Conservation (phyloP, 2,113 vertebrate species). For the Phylloscopus trochiloides region DNA sequence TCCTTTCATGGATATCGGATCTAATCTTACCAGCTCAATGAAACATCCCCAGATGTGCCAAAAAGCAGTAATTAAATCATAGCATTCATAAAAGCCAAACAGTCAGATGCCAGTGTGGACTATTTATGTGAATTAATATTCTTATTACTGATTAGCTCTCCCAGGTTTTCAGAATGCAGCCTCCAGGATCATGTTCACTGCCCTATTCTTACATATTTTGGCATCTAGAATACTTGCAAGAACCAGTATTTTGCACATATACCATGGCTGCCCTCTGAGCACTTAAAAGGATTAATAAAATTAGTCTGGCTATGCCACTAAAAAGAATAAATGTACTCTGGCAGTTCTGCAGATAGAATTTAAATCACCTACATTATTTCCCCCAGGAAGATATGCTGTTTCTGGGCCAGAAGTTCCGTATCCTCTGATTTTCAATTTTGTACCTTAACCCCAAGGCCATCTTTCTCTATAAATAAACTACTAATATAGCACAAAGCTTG, state of each 20-base stretch:
- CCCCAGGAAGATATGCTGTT: neutral
- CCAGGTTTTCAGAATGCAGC: neutral
- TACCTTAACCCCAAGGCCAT: neutral
- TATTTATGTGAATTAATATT: neutral
- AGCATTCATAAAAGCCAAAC: neutral
- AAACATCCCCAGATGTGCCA: neutral
- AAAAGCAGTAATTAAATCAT: neutral
- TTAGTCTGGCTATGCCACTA: neutral
- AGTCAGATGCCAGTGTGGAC: neutral
- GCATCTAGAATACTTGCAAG: neutral
- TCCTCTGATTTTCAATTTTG: neutral
- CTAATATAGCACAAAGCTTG: neutral
- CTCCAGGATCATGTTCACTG: neutral
- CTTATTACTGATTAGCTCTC: neutral
- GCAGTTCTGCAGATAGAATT: neutral
- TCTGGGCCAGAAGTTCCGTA: neutral
- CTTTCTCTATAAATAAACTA: neutral
- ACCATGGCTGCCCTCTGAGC: neutral
- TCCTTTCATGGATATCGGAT: neutral
- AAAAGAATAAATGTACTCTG: neutral
- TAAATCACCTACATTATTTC: neutral
- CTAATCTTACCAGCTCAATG: neutral
- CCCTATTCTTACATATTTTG: neutral
- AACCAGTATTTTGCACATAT: neutral
- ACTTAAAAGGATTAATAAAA: slow-evolving; percentile 8